Percentiles rank a stretch among this genome's conserved stretches.
Conservation (phyloP, 2,797 vertebrate species). For the Myripristis murdjan region DNA sequence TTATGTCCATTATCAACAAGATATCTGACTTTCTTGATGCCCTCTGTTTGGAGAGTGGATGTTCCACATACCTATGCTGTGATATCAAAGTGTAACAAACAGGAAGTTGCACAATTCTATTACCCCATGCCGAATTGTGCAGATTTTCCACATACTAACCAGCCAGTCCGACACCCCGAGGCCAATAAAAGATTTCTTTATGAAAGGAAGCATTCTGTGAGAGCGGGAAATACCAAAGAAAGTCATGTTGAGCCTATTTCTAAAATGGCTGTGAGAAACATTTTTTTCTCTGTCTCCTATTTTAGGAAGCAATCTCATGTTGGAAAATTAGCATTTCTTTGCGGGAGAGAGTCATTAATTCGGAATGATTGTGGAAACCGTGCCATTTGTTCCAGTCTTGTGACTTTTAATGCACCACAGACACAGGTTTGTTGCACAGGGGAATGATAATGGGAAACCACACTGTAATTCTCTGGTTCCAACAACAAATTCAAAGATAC, state of each 20-base stretch:
- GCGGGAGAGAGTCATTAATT: slow-evolving; percentile 79
- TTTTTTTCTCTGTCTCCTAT: slow-evolving; percentile 57
- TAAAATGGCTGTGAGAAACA: slow-evolving; percentile 72
- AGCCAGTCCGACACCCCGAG: slow-evolving; percentile 47
- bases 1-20: not conserved
- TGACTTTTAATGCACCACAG: slow-evolving; percentile 80
- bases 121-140: slow-evolving; percentile 47
- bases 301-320: slow-evolving; percentile 75
- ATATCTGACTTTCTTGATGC: slow-evolving; percentile 52
- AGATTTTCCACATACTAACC: slow-evolving; percentile 71
- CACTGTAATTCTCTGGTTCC: slow-evolving; percentile 50
- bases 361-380: slow-evolving; percentile 76
- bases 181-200: slow-evolving; percentile 71
- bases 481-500: slow-evolving; percentile 35
- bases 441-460: slow-evolving; percentile 62
- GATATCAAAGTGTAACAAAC: slow-evolving; percentile 66
- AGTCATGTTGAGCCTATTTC: slow-evolving; percentile 53
- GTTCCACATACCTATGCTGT: slow-evolving; percentile 50
- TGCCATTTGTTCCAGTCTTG: slow-evolving; percentile 79
- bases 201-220: slow-evolving; percentile 61
- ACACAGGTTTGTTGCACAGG: slow-evolving; percentile 68
- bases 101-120: slow-evolving; percentile 71
- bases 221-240: slow-evolving; percentile 58
- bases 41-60: slow-evolving; percentile 38
- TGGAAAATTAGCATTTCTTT: slow-evolving; percentile 79